These are phyloP conservation scores for Mythimna loreyi DNA, from an alignment of 2,888 invertebrate species.

Conservation along the genomic window DNA sequence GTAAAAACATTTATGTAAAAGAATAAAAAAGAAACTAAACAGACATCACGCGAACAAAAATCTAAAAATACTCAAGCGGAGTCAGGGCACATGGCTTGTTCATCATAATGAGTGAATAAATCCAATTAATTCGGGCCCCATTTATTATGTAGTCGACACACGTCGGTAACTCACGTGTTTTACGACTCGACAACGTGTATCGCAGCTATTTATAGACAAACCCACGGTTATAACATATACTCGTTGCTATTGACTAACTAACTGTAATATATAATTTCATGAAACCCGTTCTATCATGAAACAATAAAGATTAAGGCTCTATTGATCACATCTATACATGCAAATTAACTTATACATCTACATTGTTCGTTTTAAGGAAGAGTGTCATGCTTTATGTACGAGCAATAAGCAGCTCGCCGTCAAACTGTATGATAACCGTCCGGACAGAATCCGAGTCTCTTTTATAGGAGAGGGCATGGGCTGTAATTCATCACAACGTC, in stretches of 20 bases:
- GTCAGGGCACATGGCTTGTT: slow-evolving; percentile 1
- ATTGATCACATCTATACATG: too few relatives aligned
- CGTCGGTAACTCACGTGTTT: slow-evolving; percentile 41
- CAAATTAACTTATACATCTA: too few relatives aligned
- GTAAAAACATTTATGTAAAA: neutral
- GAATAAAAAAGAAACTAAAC: slow-evolving; percentile 7
- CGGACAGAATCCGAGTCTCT: too few relatives aligned
- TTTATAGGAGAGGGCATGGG: too few relatives aligned
- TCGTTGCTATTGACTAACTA: slow-evolving; percentile 1
- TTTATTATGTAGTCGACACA: slow-evolving; percentile 40
- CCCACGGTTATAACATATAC: slow-evolving; percentile 9
- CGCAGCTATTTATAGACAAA: slow-evolving; percentile 44
- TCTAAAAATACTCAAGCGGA: slow-evolving; percentile 12
- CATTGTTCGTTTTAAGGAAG: too few relatives aligned
- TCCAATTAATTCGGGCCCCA: slow-evolving; percentile 44
- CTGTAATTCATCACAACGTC: too few relatives aligned
- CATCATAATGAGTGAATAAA: slow-evolving; percentile 39
- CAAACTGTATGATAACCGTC: too few relatives aligned
- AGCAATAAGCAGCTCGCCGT: too few relatives aligned
- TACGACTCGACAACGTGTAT: slow-evolving; percentile 38
- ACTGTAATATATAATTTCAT: neutral
- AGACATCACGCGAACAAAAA: neutral
- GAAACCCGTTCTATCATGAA: neutral
- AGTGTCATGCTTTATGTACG: too few relatives aligned
- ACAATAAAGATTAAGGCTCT: too few relatives aligned